phyloP scores from a whole-genome alignment of 1,140 invertebrate genomes.

The Lasaia peninsularis region DNA sequence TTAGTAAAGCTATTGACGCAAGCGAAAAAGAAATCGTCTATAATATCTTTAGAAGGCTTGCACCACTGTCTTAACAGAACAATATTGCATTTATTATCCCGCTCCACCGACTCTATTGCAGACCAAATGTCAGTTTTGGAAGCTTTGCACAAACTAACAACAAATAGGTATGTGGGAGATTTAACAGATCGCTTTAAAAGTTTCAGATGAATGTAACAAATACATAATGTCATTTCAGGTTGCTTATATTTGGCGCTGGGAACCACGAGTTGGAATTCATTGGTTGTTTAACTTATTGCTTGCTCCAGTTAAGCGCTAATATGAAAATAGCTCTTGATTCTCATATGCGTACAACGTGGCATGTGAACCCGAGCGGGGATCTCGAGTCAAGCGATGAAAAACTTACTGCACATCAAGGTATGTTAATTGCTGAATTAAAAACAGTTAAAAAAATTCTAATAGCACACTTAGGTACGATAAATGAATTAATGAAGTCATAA shows the following conservation, averaged over 20 bases:
- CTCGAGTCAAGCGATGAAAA: constrained; percentile 86
- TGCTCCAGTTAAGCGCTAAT: constrained; percentile 95
- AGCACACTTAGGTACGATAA: too few species aligned
- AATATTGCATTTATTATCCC: constrained; percentile 94
- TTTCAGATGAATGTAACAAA: neutral
- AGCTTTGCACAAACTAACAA: constrained; percentile 94
- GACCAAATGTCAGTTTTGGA: constrained; percentile 96
- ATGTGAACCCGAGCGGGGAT: constrained; percentile 86
- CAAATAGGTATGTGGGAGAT: constrained; percentile 75
- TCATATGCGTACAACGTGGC: constrained; percentile 91
- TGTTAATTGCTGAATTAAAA: neutral
- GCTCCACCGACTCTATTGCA: constrained; percentile 91
- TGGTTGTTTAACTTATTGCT: constrained; percentile 95
- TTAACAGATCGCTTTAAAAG: neutral
- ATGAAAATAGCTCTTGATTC: constrained; percentile 91
- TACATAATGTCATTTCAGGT: constrained; percentile 60
- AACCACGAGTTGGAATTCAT: constrained; percentile 98
- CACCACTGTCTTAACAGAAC: constrained; percentile 96
- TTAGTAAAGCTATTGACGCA: constrained; percentile 94
- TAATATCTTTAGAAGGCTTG: constrained; percentile 88
- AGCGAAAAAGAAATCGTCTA: constrained; percentile 87
- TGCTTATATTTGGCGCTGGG: constrained; percentile 93
- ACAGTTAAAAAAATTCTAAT: neutral
- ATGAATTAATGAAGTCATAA: too few species aligned
- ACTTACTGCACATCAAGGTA: constrained; percentile 86